Percentiles rank a stretch among this genome's conserved stretches.
These are phyloP conservation scores for Anomalospiza imberbis DNA, from an alignment of 2,797 vertebrate genomes.

Conservation along the genomic window DNA sequence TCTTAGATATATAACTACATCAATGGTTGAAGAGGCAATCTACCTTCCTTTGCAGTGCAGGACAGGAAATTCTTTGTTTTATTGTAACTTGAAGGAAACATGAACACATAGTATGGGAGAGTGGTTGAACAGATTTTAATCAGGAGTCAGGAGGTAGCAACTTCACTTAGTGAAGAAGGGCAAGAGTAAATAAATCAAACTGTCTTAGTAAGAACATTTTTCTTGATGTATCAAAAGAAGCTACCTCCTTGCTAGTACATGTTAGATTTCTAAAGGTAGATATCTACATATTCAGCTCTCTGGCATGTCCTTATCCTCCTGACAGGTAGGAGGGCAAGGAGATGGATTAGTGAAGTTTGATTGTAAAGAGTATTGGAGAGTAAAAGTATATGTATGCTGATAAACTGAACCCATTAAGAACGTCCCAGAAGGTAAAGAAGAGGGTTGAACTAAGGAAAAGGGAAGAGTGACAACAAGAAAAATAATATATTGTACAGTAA, in stretches of 20 bases:
- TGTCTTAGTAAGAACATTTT: not conserved
- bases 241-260: not conserved
- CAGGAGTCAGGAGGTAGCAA: not conserved
- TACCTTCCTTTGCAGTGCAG: not conserved
- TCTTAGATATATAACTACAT: not conserved
- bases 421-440: not conserved
- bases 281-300: not conserved
- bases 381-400: not conserved
- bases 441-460: not conserved
- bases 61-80: not conserved
- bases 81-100: not conserved
- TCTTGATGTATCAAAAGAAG: not conserved
- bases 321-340: not conserved
- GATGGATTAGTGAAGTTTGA: not conserved
- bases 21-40: not conserved
- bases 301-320: not conserved
- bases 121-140: not conserved
- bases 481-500: not conserved
- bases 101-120: not conserved
- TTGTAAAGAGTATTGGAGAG: not conserved
- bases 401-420: not conserved
- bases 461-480: not conserved
- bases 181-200: not conserved
- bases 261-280: not conserved
- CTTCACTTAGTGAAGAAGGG: not conserved